Conservation (phyloP, 2,113 vertebrate species). For the Rostratula benghalensis region DNA sequence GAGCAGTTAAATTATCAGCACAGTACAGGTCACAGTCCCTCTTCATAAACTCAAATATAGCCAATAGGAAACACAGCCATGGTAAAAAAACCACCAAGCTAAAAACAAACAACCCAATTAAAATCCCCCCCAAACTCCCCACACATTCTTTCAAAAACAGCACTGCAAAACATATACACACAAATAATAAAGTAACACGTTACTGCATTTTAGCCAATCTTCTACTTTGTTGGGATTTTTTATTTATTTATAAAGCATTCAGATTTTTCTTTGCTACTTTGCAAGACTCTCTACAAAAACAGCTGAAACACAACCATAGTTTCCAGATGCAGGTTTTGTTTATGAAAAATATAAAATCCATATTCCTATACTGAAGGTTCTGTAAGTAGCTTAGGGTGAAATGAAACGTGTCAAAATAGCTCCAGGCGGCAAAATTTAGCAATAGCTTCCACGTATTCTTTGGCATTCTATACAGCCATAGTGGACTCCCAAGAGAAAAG, state of each 20-base stretch:
- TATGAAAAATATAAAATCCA: not conserved
- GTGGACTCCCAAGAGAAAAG: not conserved
- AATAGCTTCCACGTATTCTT: not conserved
- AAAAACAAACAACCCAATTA: not conserved
- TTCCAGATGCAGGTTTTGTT: not conserved
- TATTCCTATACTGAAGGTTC: not conserved
- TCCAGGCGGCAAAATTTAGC: not conserved
- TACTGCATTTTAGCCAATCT: not conserved
- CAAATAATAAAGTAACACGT: not conserved
- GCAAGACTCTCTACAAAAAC: not conserved
- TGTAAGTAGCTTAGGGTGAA: not conserved
- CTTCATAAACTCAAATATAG: not conserved
- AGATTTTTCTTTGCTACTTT: not conserved
- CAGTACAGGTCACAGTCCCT: not conserved
- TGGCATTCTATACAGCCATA: not conserved
- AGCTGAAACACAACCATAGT: not conserved
- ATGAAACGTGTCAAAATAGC: not conserved
- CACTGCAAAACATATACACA: not conserved
- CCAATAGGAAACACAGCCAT: not conserved
- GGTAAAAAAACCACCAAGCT: not conserved
- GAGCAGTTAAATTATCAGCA: not conserved
- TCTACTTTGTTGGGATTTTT: not conserved
- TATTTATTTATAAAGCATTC: not conserved
- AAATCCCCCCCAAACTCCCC: not conserved
- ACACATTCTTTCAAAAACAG: not conserved